phyloP scores from a whole-genome alignment of 2,113 vertebrate genomes.

The Corythornis cristatus region DNA sequence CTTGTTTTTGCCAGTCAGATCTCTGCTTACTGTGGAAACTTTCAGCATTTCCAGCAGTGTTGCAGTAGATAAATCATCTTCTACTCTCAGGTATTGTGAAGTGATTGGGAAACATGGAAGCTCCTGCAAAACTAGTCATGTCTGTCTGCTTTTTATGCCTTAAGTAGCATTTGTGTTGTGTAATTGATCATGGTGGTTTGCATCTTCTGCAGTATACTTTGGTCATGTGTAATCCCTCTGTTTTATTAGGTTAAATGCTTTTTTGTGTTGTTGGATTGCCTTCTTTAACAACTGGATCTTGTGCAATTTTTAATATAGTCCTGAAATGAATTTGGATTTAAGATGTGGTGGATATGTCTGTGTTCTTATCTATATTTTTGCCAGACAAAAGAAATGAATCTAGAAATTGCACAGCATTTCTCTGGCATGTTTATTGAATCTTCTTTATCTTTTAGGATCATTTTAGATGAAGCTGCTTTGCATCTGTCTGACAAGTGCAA shows the following conservation, averaged over 20 bases:
- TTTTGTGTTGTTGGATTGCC: not conserved
- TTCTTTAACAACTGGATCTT: not conserved
- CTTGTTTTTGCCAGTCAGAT: constrained; percentile 88
- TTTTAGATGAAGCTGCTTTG: constrained; percentile 94
- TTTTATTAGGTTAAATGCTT: not conserved
- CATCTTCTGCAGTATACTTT: not conserved
- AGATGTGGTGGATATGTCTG: not conserved
- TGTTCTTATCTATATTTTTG: not conserved
- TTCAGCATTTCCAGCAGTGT: constrained; percentile 97
- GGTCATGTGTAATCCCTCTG: not conserved
- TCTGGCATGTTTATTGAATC: not conserved
- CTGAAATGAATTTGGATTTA: not conserved
- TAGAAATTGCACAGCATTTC: not conserved
- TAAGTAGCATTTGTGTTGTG: not conserved
- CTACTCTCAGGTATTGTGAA: constrained; percentile 88
- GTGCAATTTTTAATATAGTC: not conserved
- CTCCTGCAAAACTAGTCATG: not conserved
- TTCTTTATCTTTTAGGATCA: constrained; percentile 81
- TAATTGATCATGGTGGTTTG: not conserved
- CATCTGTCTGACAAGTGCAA: constrained; percentile 96
- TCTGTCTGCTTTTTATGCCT: not conserved
- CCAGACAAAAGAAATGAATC: too few species aligned
- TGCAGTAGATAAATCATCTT: constrained; percentile 91
- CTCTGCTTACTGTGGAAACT: constrained; percentile 92
- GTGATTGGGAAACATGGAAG: not conserved